Evolutionary conservation across 2,888 invertebrate species (phyloP).

Genomic region (Tiliacea aurago): DNA sequence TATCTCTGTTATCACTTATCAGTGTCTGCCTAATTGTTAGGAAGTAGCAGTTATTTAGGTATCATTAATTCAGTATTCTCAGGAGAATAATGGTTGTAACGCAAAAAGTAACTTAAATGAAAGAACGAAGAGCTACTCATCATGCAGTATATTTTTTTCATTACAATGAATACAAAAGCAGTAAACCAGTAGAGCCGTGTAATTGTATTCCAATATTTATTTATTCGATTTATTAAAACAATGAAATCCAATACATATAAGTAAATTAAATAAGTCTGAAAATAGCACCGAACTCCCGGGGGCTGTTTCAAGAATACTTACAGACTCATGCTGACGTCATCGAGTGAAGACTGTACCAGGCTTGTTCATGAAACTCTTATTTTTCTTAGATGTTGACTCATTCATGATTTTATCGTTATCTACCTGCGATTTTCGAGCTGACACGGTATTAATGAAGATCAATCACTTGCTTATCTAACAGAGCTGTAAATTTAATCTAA

Average conservation of each 20-base stretch:
- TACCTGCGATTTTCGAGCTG: neutral
- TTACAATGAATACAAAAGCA: neutral
- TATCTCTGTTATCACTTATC: conserved; percentile 33
- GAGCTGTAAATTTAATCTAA: neutral
- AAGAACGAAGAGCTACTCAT: neutral
- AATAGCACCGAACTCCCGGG: conserved; percentile 18
- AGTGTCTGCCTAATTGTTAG: conserved; percentile 29
- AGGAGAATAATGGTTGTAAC: neutral
- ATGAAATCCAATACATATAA: conserved; percentile 15
- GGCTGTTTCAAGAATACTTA: conserved; percentile 29
- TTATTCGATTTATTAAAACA: conserved; percentile 29
- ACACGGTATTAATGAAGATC: conserved; percentile 6
- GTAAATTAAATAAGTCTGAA: conserved; percentile 19
- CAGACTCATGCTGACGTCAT: conserved; percentile 34
- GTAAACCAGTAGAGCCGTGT: neutral
- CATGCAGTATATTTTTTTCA: neutral
- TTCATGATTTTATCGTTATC: conserved; percentile 18
- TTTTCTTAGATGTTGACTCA: conserved; percentile 37
- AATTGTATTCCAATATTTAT: conserved; percentile 19
- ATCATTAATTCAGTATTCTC: neutral
- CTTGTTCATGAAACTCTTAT: conserved; percentile 32
- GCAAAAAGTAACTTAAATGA: neutral
- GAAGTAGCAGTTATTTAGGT: neutral
- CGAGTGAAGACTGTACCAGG: conserved; percentile 22
- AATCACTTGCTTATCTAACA: conserved; percentile 3